Percentiles rank a stretch among this genome's conserved stretches.
These are phyloP conservation scores for Vulpes ferrilata DNA, from an alignment of 2,113 vertebrate genomes.

Conservation along the genomic window DNA sequence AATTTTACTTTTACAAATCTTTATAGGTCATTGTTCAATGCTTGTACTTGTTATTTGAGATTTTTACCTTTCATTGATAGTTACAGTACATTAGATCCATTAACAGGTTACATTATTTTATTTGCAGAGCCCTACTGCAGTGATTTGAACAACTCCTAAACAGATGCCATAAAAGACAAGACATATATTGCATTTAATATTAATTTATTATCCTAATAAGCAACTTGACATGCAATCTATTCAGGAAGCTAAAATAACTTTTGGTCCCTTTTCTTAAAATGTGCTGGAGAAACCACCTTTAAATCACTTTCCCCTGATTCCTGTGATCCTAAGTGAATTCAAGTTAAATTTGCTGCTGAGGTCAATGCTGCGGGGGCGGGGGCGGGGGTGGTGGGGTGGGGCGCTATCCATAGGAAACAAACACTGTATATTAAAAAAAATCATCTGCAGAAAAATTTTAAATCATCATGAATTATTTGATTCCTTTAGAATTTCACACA, in stretches of 20 bases:
- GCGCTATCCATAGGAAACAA: conserved; percentile 83
- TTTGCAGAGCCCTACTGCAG: conserved; percentile 89
- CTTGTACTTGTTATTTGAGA: conserved; percentile 88
- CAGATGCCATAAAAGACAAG: conserved; percentile 88
- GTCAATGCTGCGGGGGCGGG: conserved; percentile 63
- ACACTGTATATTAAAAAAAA: conserved; percentile 73
- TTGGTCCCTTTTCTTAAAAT: conserved; percentile 90
- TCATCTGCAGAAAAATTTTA: conserved; percentile 78
- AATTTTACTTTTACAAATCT: conserved; percentile 89
- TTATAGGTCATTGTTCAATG: conserved; percentile 87
- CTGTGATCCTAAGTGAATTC: conserved; percentile 87
- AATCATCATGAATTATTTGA: conserved; percentile 83
- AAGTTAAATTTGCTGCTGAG: conserved; percentile 82
- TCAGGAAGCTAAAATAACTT: conserved; percentile 87
- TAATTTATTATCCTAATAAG: conserved; percentile 88
- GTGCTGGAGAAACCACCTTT: conserved; percentile 88
- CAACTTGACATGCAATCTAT: conserved; percentile 89
- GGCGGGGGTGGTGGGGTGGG: not conserved
- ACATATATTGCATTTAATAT: conserved; percentile 88
- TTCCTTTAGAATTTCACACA: conserved; percentile 83
- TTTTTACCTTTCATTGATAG: conserved; percentile 87
- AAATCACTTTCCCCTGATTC: conserved; percentile 84
- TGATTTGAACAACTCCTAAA: conserved; percentile 90
- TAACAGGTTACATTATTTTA: conserved; percentile 85
- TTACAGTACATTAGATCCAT: conserved; percentile 90